These are phyloP conservation scores for Tetragonisca angustula DNA, from an alignment of 2,888 invertebrate species.

Conservation along the genomic window DNA sequence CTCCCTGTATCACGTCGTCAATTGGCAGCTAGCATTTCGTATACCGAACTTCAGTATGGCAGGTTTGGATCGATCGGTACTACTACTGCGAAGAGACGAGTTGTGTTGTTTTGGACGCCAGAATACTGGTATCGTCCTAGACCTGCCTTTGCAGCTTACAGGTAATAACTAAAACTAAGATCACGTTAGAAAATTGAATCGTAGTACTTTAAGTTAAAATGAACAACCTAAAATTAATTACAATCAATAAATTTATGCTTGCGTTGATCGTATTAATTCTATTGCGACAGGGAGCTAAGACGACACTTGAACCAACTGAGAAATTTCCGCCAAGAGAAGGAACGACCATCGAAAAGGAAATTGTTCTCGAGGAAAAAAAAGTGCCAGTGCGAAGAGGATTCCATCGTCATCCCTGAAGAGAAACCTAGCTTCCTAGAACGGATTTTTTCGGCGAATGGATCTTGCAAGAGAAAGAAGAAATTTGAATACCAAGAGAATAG, in stretches of 20 bases:
- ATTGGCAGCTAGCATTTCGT: slow-evolving; percentile 84
- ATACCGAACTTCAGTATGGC: slow-evolving; percentile 79
- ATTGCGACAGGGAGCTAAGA: slow-evolving; percentile 76
- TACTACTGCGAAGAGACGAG: slow-evolving; percentile 74
- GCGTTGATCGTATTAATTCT: not conserved
- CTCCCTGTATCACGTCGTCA: slow-evolving; percentile 84
- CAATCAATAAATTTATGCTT: too few relatives aligned
- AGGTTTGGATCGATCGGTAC: slow-evolving; percentile 57
- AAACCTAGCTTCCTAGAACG: slow-evolving; percentile 70
- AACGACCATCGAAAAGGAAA: slow-evolving; percentile 52
- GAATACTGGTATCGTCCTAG: slow-evolving; percentile 86
- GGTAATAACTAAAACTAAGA: slow-evolving; percentile 37
- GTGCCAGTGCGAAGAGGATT: slow-evolving; percentile 38
- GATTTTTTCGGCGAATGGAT: slow-evolving; percentile 69
- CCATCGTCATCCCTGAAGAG: slow-evolving; percentile 43
- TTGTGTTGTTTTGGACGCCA: slow-evolving; percentile 86
- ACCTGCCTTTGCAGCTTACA: slow-evolving; percentile 83
- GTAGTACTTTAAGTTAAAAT: too few relatives aligned
- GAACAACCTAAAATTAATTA: too few relatives aligned
- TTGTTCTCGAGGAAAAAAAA: slow-evolving; percentile 67
- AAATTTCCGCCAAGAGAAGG: slow-evolving; percentile 57
- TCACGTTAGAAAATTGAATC: not conserved
- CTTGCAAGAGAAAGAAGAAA: slow-evolving; percentile 50
- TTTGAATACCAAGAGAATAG: slow-evolving; percentile 20
- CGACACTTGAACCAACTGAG: slow-evolving; percentile 76